phyloP scores from a whole-genome alignment of 2,888 invertebrate genomes.

The Drosophila maculinotata region DNA sequence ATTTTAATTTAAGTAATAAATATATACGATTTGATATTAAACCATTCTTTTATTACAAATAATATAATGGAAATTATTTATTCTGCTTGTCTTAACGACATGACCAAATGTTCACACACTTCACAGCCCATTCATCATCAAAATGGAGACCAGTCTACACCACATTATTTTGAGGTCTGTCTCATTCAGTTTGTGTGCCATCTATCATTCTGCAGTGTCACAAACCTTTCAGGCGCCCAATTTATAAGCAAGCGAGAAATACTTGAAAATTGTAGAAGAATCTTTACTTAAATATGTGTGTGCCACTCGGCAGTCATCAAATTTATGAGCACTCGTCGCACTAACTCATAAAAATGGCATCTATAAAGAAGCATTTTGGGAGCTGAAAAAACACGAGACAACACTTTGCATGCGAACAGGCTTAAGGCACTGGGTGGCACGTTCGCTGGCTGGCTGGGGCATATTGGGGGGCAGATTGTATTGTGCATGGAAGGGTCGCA shows the following conservation, averaged over 20 bases:
- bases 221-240: conserved; percentile 55
- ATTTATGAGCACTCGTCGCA: conserved; percentile 77
- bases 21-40: too few relatives aligned
- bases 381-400: conserved; percentile 51
- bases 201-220: conserved; percentile 51
- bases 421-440: conserved; percentile 34
- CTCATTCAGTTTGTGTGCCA: conserved; percentile 36
- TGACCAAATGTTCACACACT: conserved; percentile 34
- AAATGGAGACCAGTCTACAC: not conserved
- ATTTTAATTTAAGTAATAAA: not conserved
- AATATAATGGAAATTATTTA: conserved; percentile 20
- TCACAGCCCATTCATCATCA: conserved; percentile 44
- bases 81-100: conserved; percentile 2
- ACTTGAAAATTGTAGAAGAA: conserved; percentile 33
- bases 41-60: conserved; percentile 3
- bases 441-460: conserved; percentile 13
- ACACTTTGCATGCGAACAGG: conserved; percentile 71
- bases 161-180: conserved; percentile 31
- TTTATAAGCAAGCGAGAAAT: conserved; percentile 61
- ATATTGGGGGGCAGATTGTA: not conserved
- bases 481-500: conserved; percentile 22
- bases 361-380: conserved; percentile 49
- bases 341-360: conserved; percentile 76
- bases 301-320: conserved; percentile 63
- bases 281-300: conserved; percentile 40